These are phyloP conservation scores for Eupelmus urozonus DNA, from an alignment of 2,888 invertebrate genomes.

Conservation along the genomic window DNA sequence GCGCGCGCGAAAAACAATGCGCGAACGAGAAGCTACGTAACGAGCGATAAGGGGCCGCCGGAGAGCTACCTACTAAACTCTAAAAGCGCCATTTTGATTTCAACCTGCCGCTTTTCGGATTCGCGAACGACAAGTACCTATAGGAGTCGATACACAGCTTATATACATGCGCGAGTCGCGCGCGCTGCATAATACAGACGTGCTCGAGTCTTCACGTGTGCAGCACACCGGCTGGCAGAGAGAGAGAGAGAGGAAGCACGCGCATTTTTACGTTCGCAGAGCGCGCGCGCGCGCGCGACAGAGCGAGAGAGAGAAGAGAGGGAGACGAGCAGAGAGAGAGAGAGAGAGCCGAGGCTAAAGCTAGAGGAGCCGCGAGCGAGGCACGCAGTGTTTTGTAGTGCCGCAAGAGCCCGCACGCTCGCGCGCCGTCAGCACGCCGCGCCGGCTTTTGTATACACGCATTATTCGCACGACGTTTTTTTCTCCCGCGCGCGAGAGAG, in stretches of 20 bases:
- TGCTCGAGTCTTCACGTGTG: no score
- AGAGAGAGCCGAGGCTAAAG: neutral
- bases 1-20: neutral
- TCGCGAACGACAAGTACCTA: no score
- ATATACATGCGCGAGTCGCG: neutral
- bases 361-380: neutral
- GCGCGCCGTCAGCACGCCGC: no score
- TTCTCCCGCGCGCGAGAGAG: no score
- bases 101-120: conserved; percentile 9
- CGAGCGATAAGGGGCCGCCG: neutral
- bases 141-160: no score
- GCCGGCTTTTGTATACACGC: neutral
- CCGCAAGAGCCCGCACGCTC: conserved; percentile 5
- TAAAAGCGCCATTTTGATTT: conserved; percentile 42
- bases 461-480: neutral
- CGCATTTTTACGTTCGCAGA: neutral
- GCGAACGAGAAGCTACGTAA: neutral
- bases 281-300: neutral
- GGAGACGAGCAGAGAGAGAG: neutral
- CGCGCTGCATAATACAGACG: neutral
- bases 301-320: neutral
- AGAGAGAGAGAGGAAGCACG: neutral
- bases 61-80: no score
- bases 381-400: neutral
- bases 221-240: no score